phyloP scores from a whole-genome alignment of 1,140 invertebrate species.

The Aphelenchoides besseyi region DNA sequence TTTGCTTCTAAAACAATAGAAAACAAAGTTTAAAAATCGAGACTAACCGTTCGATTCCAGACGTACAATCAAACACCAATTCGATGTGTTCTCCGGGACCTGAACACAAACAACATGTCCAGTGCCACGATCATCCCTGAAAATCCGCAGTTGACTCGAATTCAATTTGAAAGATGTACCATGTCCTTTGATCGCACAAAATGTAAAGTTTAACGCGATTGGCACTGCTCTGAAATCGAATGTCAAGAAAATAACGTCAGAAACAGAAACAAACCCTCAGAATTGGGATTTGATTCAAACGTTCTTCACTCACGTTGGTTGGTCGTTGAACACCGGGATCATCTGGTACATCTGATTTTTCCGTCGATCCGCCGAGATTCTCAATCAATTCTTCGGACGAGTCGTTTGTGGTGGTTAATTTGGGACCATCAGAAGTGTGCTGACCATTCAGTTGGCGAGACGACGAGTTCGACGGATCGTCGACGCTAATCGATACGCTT shows the following conservation, averaged over 20 bases:
- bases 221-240: conserved; percentile 30
- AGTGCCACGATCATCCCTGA: conserved; percentile 46
- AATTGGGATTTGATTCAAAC: conserved; percentile 27
- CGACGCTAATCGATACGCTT: conserved; percentile 3
- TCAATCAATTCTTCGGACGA: not conserved
- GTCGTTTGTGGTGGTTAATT: not conserved
- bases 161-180: conserved; percentile 39
- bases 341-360: conserved; percentile 9
- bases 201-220: conserved; percentile 62
- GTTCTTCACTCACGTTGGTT: conserved; percentile 4
- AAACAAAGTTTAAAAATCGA: conserved; percentile 6
- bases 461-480: not conserved
- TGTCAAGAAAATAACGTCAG: conserved; percentile 11
- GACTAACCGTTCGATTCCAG: conserved; percentile 48
- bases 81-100: conserved; percentile 26
- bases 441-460: not conserved
- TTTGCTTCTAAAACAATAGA: conserved; percentile 48
- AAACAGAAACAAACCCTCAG: conserved; percentile 21
- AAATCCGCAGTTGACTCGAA: not conserved
- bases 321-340: not conserved
- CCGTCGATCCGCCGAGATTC: not conserved
- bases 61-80: conserved; percentile 55
- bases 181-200: conserved; percentile 56
- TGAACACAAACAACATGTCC: conserved; percentile 60
- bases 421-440: not conserved